Evolutionary conservation across 2,113 vertebrate genomes (phyloP), one percentile per base, ranked within the genome.

Genomic region (Lanius collurio): DNA sequence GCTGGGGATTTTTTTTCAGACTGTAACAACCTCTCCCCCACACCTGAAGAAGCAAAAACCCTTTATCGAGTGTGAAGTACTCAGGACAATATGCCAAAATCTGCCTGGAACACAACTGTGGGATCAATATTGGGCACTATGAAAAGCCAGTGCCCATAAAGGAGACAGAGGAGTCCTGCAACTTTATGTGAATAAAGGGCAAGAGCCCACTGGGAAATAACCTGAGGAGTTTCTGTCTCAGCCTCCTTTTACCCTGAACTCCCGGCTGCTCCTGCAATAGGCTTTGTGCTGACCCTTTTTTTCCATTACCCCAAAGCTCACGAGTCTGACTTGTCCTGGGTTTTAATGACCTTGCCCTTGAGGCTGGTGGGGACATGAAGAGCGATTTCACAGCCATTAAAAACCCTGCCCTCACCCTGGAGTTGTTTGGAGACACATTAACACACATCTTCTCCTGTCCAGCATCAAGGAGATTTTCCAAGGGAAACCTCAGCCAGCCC

Each of bases 261-360:
- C 37, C 23, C 14, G 11, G 46, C 35, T 62, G 44, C 31, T 35
- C 53, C 11, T 41, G 13, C 30, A 13, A 3, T 0, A 27, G 16
- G 14, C 2, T 62, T 21, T n/a, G 47, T 79, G 39, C 49, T 9
- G 47, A 64, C 5, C 31, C 59, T 53, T 46, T 53, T 53, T 22
- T 14, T 53, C 15, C 9, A 0, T 11, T 2, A 22, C 31, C 60
- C 39, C 4, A 15, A 65, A 64, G 8, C 2, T 57, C 52, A 26
- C 10, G 62, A 26, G 41, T 6, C 62, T 37, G 2, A 67, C 39
- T 6, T 6, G 44, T 15, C 35, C 31, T 37, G n/a, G 31, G 12
- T 7, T 13, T 14, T 39, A 17, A 33, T 6, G 13, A 7, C 52
- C n/a, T 56, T 5, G 21, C n/a, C 42, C 63, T 47, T 5, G 63